phyloP scores from a whole-genome alignment of 2,888 invertebrate species.

The Polydrusus pterygomalis region DNA sequence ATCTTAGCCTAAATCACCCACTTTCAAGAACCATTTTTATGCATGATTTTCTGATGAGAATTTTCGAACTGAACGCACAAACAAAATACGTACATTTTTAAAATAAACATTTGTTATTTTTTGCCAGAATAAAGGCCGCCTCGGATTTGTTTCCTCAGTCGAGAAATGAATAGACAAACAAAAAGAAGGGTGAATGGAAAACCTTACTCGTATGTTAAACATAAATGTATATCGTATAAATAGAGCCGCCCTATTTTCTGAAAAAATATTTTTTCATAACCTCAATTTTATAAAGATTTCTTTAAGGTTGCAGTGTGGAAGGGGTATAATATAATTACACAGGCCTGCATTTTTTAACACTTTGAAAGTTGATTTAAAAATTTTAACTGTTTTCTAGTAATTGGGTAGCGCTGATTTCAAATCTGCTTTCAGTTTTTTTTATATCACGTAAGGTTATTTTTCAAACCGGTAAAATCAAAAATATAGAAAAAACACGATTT shows the following conservation, averaged over 20 bases:
- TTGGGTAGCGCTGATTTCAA: too few species aligned
- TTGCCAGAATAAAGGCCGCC: constrained; percentile 28
- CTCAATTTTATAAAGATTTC: constrained; percentile 10
- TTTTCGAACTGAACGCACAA: constrained; percentile 7
- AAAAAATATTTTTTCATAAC: constrained; percentile 32
- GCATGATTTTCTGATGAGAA: constrained; percentile 2
- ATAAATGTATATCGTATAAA: constrained; percentile 41
- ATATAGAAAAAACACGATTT: too few species aligned
- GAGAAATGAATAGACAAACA: constrained; percentile 32
- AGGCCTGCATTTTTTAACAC: too few species aligned
- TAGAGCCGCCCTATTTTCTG: constrained; percentile 24
- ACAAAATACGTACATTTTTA: constrained; percentile 24
- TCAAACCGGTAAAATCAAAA: too few species aligned
- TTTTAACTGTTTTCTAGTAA: too few species aligned
- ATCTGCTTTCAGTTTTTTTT: too few species aligned
- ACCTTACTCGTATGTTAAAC: constrained; percentile 21
- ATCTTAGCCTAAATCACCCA: neutral
- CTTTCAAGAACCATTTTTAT: constrained; percentile 3
- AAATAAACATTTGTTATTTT: constrained; percentile 22
- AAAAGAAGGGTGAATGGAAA: constrained; percentile 27
- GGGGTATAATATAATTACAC: too few species aligned
- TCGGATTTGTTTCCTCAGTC: constrained; percentile 33
- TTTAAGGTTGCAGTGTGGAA: neutral
- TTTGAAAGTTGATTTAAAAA: too few species aligned
- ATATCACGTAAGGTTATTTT: too few species aligned